phyloP scores from a whole-genome alignment of 2,797 vertebrate genomes.

The Salarias fasciatus region DNA sequence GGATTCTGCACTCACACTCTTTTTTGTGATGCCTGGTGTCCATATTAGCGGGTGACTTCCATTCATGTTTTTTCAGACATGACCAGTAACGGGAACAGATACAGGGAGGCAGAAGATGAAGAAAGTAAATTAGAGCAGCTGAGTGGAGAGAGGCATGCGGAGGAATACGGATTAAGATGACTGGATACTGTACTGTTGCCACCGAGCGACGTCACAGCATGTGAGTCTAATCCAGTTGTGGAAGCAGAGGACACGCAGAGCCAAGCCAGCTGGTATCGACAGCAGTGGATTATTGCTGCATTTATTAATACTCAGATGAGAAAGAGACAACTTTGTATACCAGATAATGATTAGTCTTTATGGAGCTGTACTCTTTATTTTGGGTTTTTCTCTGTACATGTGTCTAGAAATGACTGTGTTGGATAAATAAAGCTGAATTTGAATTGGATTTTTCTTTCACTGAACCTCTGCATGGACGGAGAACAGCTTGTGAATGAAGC shows the following conservation, averaged over 20 bases:
- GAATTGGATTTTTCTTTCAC: background rate
- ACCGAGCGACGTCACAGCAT: conserved; percentile 37
- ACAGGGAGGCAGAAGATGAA: conserved; percentile 31
- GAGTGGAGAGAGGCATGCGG: conserved; percentile 35
- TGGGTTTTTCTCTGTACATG: too few relatives aligned
- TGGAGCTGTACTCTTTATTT: background rate
- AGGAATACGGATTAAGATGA: conserved; percentile 45
- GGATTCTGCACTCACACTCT: conserved; percentile 41
- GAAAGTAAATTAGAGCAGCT: background rate
- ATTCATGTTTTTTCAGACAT: conserved; percentile 34
- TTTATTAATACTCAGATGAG: conserved; percentile 38
- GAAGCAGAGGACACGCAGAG: conserved; percentile 38
- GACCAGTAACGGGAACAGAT: conserved; percentile 42
- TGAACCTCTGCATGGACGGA: background rate
- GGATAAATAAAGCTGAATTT: too few relatives aligned
- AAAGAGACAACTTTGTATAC: conserved; percentile 7
- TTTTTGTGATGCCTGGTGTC: conserved; percentile 42
- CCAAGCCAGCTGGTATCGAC: conserved; percentile 56
- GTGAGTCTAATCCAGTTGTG: conserved; percentile 51
- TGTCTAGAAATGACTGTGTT: too few relatives aligned
- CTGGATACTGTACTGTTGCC: conserved; percentile 62
- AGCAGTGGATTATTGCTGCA: conserved; percentile 48
- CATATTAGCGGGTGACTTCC: conserved; percentile 48
- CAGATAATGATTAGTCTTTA: background rate
- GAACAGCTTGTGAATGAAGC: background rate